Evolutionary conservation across 2,888 invertebrate species (phyloP).

Genomic region (Dryobotodes eremita): DNA sequence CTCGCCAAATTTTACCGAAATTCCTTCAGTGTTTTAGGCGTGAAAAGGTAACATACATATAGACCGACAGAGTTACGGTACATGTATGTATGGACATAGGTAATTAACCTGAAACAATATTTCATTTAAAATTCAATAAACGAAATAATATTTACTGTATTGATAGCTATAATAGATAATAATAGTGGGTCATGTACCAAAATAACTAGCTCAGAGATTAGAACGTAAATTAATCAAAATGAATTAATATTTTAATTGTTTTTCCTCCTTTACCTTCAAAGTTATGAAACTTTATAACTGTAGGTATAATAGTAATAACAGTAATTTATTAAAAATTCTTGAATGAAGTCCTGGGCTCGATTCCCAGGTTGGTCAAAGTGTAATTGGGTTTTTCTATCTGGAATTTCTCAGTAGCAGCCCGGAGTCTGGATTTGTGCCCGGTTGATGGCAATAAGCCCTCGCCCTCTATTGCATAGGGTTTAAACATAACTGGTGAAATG

Average conservation of each 20-base stretch:
- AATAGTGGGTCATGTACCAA: not conserved
- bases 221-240: not conserved
- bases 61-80: too few relatives aligned
- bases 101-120: not conserved
- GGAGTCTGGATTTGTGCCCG: too few relatives aligned
- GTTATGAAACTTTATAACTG: not conserved
- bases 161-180: not conserved
- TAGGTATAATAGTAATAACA: not conserved
- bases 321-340: not conserved
- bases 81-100: too few relatives aligned
- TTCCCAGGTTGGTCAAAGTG: not conserved
- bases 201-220: not conserved
- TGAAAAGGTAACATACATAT: too few relatives aligned
- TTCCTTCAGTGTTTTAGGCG: too few relatives aligned
- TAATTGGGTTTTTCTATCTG: not conserved
- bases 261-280: constrained; percentile 6
- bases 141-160: not conserved
- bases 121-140: not conserved
- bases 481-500: too few relatives aligned
- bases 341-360: not conserved
- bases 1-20: too few relatives aligned
- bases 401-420: too few relatives aligned
- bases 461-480: too few relatives aligned
- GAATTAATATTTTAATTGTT: not conserved
- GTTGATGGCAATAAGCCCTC: too few relatives aligned